Evolutionary conservation across 1,140 invertebrate species (phyloP), one percentile per base, ranked within the genome.

Genomic region (Daktulosphaira vitifoliae): DNA sequence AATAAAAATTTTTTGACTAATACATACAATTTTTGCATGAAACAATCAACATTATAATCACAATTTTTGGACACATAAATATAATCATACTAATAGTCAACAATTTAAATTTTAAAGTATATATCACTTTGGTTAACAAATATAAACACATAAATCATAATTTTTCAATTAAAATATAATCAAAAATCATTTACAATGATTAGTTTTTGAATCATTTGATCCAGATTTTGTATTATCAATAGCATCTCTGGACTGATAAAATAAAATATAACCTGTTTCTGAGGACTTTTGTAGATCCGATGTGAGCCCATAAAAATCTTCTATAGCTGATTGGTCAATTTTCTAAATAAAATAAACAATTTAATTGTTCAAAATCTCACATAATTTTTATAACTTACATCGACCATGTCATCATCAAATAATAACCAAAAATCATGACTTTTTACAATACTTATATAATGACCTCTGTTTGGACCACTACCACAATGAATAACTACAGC

Each of bases 361-460:
- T 44, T 52, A 39, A 7, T 5, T 29, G 18, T n/a, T 25, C 22
- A 53, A 42, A 20, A 29, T 5, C 33, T 6, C 11, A 18, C 11
- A 22, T n/a, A 18, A 23, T 15, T 22, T 53, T 54, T 16, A 29
- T 51, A 69, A 85, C 88, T 87, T 82, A 96, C 93, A 82, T 99
- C 96, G 66, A 99, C 96, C 84, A 98, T 93, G 76, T 99, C 97
- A 79, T 99, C 96, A 78, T 99, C 97, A 80, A 99, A 99, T 1
- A 99, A 82, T 68, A 99, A 80, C 97, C 96, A 99, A 76, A 97
- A 94, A 29, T 95, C 93, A 78, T 98, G 92, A 75, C 92, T 96
- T 78, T 99, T 99, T 25, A 99, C 96, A 77, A 99, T 96, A 75
- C 92, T 97, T 77, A 99, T 99, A 77, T 99, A 99, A 78, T 99